These are phyloP conservation scores for Crotalus tigris DNA, from an alignment of 2,113 vertebrate species.

Conservation along the genomic window DNA sequence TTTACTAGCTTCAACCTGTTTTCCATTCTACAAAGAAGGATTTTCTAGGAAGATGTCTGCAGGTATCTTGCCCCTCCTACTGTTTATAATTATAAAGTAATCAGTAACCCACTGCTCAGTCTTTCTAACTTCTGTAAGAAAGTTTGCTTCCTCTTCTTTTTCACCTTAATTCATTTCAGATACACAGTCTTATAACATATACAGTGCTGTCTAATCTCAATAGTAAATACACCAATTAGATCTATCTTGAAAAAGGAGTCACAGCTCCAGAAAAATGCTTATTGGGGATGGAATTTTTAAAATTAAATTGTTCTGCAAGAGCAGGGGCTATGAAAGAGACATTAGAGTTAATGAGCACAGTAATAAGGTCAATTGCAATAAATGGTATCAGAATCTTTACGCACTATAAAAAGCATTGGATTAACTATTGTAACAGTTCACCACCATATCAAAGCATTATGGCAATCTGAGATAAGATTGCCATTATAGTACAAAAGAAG, in stretches of 20 bases:
- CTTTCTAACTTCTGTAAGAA: neutral
- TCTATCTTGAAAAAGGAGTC: neutral
- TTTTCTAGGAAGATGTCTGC: neutral
- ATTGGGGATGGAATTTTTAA: neutral
- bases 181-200: neutral
- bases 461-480: neutral
- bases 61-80: neutral
- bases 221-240: neutral
- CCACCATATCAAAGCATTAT: neutral
- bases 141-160: neutral
- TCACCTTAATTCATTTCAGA: neutral
- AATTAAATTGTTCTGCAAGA: neutral
- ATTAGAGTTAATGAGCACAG: neutral
- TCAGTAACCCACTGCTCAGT: neutral
- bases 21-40: neutral
- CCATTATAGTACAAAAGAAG: neutral
- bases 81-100: constrained; percentile 7
- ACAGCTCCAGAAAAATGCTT: neutral
- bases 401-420: neutral
- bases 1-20: neutral
- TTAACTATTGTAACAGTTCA: neutral
- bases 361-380: neutral
- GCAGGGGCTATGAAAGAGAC: neutral
- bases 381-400: neutral
- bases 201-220: neutral